Evolutionary conservation across 2,113 vertebrate genomes (phyloP), one percentile per base, ranked within the genome.

Genomic region (Syngnathus typhle): DNA sequence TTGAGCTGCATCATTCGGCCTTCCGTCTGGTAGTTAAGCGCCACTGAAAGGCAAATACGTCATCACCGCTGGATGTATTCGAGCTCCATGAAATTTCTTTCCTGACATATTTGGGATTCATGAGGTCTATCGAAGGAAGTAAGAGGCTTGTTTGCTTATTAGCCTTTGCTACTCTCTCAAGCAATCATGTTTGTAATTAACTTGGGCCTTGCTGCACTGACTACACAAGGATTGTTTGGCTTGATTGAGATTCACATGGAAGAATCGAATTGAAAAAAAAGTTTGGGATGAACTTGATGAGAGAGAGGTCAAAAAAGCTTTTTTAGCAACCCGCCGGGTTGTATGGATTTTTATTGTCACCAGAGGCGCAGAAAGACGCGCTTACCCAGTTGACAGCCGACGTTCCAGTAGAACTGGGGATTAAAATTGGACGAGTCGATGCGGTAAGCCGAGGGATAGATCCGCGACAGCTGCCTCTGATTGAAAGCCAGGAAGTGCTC

Each of bases 341-440:
- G 60, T 43, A 43, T 13, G 21, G 18, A 41, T 61, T 21, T 32
- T 52, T 8, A 52, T 52, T 52, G 36, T 19, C 58, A 19, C 36
- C 58, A 11, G 7, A 32, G 7, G 15, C 12, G 41, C 54, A 13
- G n/a, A 67, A 15, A 5, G 55, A 37, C 36, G 1, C 27, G 64
- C 85, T 62, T 69, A 99, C 97, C 97, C 67, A 99, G 73, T 79
- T 99, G 97, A 87, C 94, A 98, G 6, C 97, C 97, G 65, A 93
- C 90, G 0, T 95, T 99, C 97, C 97, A 99, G 84, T 98, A 98
- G 1, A 94, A 92, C 75, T 98, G 88, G 0, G 97, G 97, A 86
- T 98, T 98, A 85, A 98, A 98, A 84, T 99, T 99, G 80, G 95
- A 98, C 58, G 97, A 99, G 88, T 98, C 96, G 0, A 99, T 98